phyloP scores from a whole-genome alignment of 1,140 invertebrate genomes.

The Pteromalus puparum region DNA sequence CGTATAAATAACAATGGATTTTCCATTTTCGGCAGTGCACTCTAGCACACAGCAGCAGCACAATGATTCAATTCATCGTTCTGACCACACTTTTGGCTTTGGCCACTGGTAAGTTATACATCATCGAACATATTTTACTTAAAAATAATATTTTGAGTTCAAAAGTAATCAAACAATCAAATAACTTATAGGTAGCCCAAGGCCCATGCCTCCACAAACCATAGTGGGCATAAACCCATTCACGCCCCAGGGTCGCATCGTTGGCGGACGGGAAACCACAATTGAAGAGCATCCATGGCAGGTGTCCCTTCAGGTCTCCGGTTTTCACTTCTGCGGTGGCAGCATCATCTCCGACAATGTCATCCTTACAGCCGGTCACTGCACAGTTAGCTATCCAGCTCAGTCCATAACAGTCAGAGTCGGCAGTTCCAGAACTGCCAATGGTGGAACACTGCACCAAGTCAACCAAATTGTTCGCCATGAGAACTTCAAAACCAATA shows the following conservation, averaged over 20 bases:
- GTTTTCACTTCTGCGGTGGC: conserved; percentile 75
- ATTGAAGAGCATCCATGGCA: conserved; percentile 77
- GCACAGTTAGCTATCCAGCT: conserved; percentile 48
- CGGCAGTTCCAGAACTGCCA: background rate
- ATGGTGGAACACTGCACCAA: conserved; percentile 45
- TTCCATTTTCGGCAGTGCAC: background rate
- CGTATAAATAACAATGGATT: conserved; percentile 21
- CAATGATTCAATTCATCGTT: conserved; percentile 14
- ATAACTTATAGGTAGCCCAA: background rate
- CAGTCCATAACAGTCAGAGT: conserved; percentile 3
- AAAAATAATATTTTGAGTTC: background rate
- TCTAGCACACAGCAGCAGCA: background rate
- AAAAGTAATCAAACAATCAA: background rate
- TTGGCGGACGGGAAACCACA: conserved; percentile 73
- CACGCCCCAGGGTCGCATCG: conserved; percentile 68
- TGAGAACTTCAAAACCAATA: conserved; percentile 27
- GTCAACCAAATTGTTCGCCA: conserved; percentile 45
- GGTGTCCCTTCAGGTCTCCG: conserved; percentile 77
- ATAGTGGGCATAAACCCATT: background rate
- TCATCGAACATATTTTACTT: background rate
- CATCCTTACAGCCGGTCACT: conserved; percentile 77
- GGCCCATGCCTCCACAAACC: background rate
- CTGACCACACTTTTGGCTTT: background rate
- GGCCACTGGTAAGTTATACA: conserved; percentile 6
- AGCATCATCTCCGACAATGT: conserved; percentile 75